phyloP scores from a whole-genome alignment of 2,888 invertebrate genomes.

The Cecidostiba fungosa region DNA sequence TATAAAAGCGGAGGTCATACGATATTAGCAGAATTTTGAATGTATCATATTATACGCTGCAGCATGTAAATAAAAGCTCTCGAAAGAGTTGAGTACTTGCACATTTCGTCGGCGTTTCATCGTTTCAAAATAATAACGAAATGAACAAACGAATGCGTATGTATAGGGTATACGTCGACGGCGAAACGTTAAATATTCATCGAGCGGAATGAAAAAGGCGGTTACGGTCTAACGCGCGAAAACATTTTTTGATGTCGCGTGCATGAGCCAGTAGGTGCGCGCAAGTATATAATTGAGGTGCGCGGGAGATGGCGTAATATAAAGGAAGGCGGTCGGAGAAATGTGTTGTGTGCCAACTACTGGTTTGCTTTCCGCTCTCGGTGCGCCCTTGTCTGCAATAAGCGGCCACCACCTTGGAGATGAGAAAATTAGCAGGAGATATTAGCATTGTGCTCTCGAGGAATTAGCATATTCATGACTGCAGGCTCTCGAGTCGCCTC shows the following conservation, averaged over 20 bases:
- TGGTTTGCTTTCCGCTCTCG: constrained; percentile 18
- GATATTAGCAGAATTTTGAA: too few species aligned
- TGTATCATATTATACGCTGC: too few species aligned
- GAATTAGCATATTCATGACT: constrained; percentile 68
- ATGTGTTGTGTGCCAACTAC: constrained; percentile 10
- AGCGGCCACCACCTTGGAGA: constrained; percentile 45
- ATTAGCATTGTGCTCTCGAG: constrained; percentile 65
- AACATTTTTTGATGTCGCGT: constrained; percentile 12
- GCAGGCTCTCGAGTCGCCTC: constrained; percentile 49
- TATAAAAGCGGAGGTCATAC: too few species aligned
- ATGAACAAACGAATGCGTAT: too few species aligned
- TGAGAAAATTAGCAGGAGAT: constrained; percentile 66
- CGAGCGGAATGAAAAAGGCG: constrained; percentile 13
- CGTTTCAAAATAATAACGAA: too few species aligned
- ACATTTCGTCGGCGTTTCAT: too few species aligned
- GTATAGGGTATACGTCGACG: too few species aligned
- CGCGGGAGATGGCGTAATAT: too few species aligned
- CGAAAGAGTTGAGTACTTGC: too few species aligned
- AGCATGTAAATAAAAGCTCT: too few species aligned
- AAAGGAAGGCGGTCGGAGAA: background rate
- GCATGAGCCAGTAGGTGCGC: background rate
- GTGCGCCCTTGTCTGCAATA: constrained; percentile 16
- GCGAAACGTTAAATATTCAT: constrained; percentile 5
- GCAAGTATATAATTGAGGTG: too few species aligned
- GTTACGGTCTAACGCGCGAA: background rate